These are phyloP conservation scores for Sipha flava DNA, from an alignment of 1,140 invertebrate genomes.

Conservation along the genomic window DNA sequence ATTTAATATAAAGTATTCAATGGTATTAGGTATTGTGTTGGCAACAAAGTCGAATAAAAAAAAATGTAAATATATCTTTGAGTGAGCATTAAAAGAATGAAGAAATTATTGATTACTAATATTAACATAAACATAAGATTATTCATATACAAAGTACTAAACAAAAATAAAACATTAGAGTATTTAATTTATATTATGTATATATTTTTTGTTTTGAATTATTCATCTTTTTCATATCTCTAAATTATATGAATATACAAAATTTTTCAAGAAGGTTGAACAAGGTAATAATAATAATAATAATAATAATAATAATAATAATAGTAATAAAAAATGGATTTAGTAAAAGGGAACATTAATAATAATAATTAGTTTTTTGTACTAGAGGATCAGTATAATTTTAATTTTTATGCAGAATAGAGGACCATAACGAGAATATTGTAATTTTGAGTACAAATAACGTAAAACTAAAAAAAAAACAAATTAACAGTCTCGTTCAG, in stretches of 20 bases:
- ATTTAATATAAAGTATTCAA: too few species aligned
- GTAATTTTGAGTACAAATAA: slow-evolving; percentile 14
- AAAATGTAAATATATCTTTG: too few species aligned
- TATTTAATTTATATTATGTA: not conserved
- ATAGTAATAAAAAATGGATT: not conserved
- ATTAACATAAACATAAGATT: too few species aligned
- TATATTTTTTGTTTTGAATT: not conserved
- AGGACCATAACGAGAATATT: slow-evolving; percentile 25
- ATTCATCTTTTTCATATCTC: not conserved
- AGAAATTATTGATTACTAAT: too few species aligned
- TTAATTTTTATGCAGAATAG: not conserved
- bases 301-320: not conserved
- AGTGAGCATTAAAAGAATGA: too few species aligned
- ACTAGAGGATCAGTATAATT: not conserved
- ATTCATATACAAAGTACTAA: too few species aligned
- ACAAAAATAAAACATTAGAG: not conserved
- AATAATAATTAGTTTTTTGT: not conserved
- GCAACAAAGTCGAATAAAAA: too few species aligned
- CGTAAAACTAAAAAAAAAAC: slow-evolving; percentile 21
- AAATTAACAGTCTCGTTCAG: slow-evolving; percentile 31
- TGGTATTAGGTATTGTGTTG: too few species aligned
- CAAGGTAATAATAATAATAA: not conserved
- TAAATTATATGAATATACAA: slow-evolving; percentile 8
- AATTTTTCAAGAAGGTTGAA: not conserved
- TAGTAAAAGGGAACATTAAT: not conserved